Base-by-base conservation (phyloP, 2,888 invertebrate genomes). In the Latrodectus elegans region DNA sequence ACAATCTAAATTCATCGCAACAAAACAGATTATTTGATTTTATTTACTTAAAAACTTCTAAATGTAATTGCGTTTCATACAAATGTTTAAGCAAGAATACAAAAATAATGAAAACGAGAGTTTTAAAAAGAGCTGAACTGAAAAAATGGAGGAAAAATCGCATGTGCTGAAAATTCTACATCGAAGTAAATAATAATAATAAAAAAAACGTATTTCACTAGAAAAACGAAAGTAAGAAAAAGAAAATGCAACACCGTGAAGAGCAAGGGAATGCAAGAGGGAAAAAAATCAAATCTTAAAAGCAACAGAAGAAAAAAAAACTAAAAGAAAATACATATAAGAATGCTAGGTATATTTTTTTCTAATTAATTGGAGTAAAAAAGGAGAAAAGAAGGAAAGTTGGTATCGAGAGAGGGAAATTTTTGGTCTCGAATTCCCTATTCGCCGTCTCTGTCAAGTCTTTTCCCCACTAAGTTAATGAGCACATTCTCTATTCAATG, bases 311-410 rank as follows among this genome's bases (percentile, higher is more conserved):
- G 26, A 64, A 80, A 76, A 49, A 67, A 77, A 76, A 76, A 76
- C 71, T 12, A 60, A 60, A 60, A 38, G 38, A 60, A 60, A 60
- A 15, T 60, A 12, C 60, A 60, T 60, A 6, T 11, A 87, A 81
- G 86, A 77, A 82, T 82, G 77, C 77, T 9, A 74, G 80, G 75
- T 77, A 82, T 77, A 82, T 87, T 87, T 87, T 87, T 80, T 81
- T 77, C 86, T 87, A 81, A 87, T 87, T 87, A 87, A 87, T 87
- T 87, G 86, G 81, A 85, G 75, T 67, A 79, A 73, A 75, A 85
- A 84, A 84, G 67, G 22, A 60, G 65, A 64, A 26, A 60, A 67
- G 26, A 53, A 77, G n/a, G 67, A 79, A 87, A 87, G 81, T 76
- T 87, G 64, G 75, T 60, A 76, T 76, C 75, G 60, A 74, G 72